Percentiles rank a stretch among this genome's conserved stretches.
Evolutionary conservation across 2,797 vertebrate species (phyloP).

Genomic region (Siniperca undulata): DNA sequence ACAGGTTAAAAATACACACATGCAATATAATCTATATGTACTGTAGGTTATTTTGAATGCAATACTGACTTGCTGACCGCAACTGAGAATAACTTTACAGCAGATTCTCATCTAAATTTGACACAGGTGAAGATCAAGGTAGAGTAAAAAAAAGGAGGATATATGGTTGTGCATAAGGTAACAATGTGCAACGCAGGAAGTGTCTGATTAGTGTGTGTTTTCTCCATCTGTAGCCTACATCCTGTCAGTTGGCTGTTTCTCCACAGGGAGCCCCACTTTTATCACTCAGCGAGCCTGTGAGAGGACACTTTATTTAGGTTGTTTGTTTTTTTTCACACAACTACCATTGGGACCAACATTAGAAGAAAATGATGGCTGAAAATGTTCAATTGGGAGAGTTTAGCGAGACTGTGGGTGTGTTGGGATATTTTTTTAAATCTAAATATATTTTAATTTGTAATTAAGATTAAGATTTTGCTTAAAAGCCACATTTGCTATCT

Average conservation of each 20-base stretch:
- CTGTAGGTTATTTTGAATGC: constrained; percentile 60
- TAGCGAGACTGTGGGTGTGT: not conserved
- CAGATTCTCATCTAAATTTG: constrained; percentile 38
- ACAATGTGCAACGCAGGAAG: constrained; percentile 59
- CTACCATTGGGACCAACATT: constrained; percentile 28
- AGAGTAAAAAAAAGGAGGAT: constrained; percentile 22
- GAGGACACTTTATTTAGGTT: constrained; percentile 47
- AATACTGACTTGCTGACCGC: constrained; percentile 12
- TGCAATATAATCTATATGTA: constrained; percentile 50
- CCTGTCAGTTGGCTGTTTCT: constrained; percentile 69
- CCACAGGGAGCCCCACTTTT: constrained; percentile 59
- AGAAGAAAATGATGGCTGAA: constrained; percentile 30
- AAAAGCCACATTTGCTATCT: not conserved
- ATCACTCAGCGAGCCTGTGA: constrained; percentile 47
- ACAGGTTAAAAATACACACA: constrained; percentile 60
- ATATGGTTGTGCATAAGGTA: constrained; percentile 30
- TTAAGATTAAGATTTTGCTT: constrained; percentile 12
- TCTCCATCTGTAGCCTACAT: constrained; percentile 70
- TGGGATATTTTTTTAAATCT: not conserved
- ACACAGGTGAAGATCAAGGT: constrained; percentile 53
- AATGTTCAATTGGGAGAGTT: constrained; percentile 17
- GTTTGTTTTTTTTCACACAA: constrained; percentile 52
- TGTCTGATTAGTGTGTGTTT: constrained; percentile 69
- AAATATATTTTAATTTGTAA: constrained; percentile 15
- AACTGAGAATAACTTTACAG: constrained; percentile 46